Base-by-base conservation (phyloP, 1,140 invertebrate species). In the Chrysopa pallens region DNA sequence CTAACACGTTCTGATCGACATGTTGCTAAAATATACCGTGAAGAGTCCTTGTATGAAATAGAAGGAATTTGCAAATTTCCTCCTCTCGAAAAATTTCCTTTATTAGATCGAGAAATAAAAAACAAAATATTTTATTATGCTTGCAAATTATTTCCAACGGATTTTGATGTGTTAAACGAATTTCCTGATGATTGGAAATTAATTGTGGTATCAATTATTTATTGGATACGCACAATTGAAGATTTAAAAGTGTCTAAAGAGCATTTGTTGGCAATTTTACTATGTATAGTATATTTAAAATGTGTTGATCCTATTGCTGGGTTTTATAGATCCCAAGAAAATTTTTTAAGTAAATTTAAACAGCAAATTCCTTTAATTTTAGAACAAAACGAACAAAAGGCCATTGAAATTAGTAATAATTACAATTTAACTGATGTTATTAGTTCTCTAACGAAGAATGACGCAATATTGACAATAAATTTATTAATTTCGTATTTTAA, bases 141-240 rank as follows among this genome's bases (percentile, higher is more conserved):
- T 36, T 68, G 66, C 39, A 58, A 53, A 49, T 54, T 67, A 42
- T 54, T 50, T 46, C 56, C 48, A 43, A 42, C 47, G 23, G 57
- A 42, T 46, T 62, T 43, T 39, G 44, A n/a, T 38, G 58, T 45
- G 46, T 38, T 63, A 17, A 42, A 68, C 2, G 38, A 59, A 9
- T 53, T 84, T 38, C 73, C 78, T 8, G 31, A 56, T 15, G 63
- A 73, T 44, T 72, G 79, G 58, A 67, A 72, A 51, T 50, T 88
- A 8, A 73, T 74, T 46, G 59, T 80, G 38, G 58, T 73, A 33
- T 59, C 68, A 9, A 58, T 82, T 2, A 61, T 79, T 7, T 85
- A 73, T 62, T 85, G 81, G 80, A 57, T 68, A 36, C 62, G 58
- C 53, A 67, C 70, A 56, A 62, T 61, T 37, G 51, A 62, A 48